phyloP scores from a whole-genome alignment of 2,113 vertebrate species.

The Sylvietta virens region DNA sequence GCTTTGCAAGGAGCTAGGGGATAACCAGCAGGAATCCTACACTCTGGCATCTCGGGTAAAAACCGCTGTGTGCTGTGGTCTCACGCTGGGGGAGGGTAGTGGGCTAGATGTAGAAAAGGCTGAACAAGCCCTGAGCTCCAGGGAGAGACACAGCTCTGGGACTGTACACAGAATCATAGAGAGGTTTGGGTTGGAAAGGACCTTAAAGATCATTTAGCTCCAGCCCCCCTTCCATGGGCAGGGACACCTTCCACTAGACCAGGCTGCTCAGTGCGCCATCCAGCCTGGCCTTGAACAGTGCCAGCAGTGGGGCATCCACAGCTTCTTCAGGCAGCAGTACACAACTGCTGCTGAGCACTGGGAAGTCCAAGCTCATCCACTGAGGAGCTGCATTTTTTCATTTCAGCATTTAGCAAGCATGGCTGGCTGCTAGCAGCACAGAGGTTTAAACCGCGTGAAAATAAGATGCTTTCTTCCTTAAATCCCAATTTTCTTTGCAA shows the following conservation, averaged over 20 bases:
- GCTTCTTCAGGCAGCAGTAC: background rate
- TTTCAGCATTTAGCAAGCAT: background rate
- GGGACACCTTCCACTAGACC: background rate
- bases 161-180: rapidly evolving
- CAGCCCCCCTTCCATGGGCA: background rate
- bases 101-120: background rate
- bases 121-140: background rate
- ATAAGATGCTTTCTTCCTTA: background rate
- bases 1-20: constrained; percentile 32
- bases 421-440: background rate
- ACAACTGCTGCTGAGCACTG: background rate
- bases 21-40: background rate
- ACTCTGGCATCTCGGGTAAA: rapidly evolving
- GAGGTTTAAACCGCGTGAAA: background rate
- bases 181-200: background rate
- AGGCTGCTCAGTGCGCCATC: background rate
- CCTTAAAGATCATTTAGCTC: background rate
- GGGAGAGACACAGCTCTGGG: background rate
- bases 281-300: background rate
- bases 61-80: background rate
- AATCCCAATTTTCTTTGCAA: background rate
- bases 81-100: rapidly evolving
- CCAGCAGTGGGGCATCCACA: background rate
- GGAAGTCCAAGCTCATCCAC: background rate
- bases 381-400: background rate